Base-by-base conservation (phyloP, 2,888 invertebrate genomes). In the Pseudococcus viburni region DNA sequence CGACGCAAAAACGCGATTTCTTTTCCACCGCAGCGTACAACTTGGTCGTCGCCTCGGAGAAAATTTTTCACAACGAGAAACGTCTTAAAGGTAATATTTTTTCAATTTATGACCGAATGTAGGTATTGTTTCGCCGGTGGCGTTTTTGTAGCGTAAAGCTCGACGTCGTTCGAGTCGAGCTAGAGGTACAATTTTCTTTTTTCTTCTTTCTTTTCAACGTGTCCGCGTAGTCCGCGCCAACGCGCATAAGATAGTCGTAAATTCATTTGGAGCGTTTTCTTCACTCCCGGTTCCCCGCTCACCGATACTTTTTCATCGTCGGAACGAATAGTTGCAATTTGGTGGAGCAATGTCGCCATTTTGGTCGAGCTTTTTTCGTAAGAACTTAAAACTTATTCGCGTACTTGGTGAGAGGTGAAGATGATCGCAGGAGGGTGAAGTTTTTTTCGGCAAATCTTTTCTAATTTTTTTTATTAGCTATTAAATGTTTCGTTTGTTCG, bases 81-180 rank as follows among this genome's bases (percentile, higher is more conserved):
- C 59, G 59, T 59, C 59, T 59, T 59, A 19, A 59, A 59, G 59
- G 59, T 59, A 59, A 59, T 59, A 59, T 59, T 59, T 59, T 59
- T 59, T 59, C 59, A 59, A 59, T 59, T 59, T 59, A 59, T 59
- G 59, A 59, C 59, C 59, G 11, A n/a, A 19, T 59, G 59, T 59
- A 59, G 26, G 26, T 33, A 33, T 59, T 59, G 59, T 59, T 59
- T 59, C 59, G 59, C 59, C 59, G n/a, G 59, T 59, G 59, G 59
- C 59, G 55, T 17, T 59, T 59, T 19, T n/a, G 19, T 19, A 19
- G 8, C 19, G 6, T 8, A 59, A 59, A 59, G n/a, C 59, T 19
- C 19, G 51, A 17, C 15, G 12, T 17, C 5, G 51, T 0, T 51
- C 51, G 51, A 17, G 17, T 51, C 51, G 46, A 17, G 51, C 15